phyloP scores from a whole-genome alignment of 64 coral and sea anemone genomes.

The Actinia equina region DNA sequence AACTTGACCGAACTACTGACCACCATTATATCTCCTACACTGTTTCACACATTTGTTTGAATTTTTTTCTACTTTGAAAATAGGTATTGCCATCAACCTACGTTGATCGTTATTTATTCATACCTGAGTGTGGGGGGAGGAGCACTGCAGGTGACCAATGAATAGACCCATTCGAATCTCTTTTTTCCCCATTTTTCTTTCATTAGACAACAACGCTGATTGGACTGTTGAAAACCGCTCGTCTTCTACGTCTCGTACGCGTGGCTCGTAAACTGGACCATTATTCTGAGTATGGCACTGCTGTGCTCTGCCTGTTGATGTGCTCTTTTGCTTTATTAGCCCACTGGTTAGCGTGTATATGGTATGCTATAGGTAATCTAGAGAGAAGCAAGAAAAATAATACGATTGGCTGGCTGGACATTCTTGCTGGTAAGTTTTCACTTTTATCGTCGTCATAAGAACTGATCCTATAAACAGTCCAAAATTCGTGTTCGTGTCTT shows the following conservation, averaged over 20 bases:
- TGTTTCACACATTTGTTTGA: no score
- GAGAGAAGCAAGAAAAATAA: conserved; percentile 27
- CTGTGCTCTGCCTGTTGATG: conserved; percentile 83
- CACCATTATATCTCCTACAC: no score
- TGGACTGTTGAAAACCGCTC: conserved; percentile 90
- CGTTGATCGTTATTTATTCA: no score
- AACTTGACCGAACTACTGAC: no score
- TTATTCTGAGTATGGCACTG: conserved; percentile 93
- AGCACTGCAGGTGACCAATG: no score
- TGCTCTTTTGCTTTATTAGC: conserved; percentile 85
- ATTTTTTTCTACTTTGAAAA: no score
- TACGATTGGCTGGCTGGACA: conserved; percentile 53
- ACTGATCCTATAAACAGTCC: no score
- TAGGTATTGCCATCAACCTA: no score
- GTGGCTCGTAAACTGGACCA: conserved; percentile 97
- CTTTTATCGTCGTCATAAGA: not conserved
- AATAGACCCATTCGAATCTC: no score
- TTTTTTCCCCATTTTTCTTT: not conserved
- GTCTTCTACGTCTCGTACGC: conserved; percentile 86
- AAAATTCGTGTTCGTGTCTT: no score
- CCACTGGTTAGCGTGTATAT: conserved; percentile 94
- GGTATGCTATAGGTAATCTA: conserved; percentile 92
- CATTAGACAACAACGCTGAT: conserved; percentile 83
- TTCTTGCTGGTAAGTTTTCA: conserved; percentile 19
- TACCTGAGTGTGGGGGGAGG: no score